phyloP scores from a whole-genome alignment of 1,140 invertebrate genomes.

The Aplysia californica region DNA sequence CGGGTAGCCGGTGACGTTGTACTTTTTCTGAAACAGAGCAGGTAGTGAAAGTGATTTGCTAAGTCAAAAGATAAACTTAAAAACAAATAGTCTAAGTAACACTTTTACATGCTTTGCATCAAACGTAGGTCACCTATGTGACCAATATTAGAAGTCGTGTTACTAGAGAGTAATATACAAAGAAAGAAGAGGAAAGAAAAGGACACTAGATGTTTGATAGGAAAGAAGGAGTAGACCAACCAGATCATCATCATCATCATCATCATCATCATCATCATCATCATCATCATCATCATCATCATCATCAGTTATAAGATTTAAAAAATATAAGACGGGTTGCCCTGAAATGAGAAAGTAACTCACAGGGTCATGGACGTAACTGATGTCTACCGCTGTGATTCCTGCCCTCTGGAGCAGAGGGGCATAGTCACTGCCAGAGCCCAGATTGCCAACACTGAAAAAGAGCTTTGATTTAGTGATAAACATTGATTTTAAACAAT shows the following conservation, averaged over 20 bases:
- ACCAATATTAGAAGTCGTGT: too few species aligned
- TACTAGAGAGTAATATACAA: neutral
- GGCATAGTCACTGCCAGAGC: slow-evolving; percentile 6
- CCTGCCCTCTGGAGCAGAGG: slow-evolving; percentile 4
- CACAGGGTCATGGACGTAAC: slow-evolving; percentile 2
- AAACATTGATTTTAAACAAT: neutral
- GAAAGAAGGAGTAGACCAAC: too few species aligned
- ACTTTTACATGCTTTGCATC: too few species aligned
- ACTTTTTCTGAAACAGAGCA: slow-evolving; percentile 37
- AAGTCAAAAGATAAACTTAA: neutral
- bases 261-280: neutral
- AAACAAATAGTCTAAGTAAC: too few species aligned
- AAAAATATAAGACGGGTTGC: neutral
- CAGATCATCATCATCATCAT: neutral
- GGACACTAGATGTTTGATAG: too few species aligned
- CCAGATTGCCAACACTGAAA: neutral
- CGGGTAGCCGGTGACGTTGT: slow-evolving; percentile 57
- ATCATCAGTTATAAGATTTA: neutral
- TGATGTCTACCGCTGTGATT: neutral
- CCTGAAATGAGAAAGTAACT: slow-evolving; percentile 2
- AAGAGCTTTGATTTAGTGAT: neutral
- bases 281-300: neutral
- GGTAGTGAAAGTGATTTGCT: neutral
- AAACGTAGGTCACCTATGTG: too few species aligned
- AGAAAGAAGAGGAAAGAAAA: neutral